A percentile compares a stretch with the other conserved stretches of the same genome.
phyloP scores from a whole-genome alignment of 2,113 vertebrate species.

The Ceuthmochares aereus region DNA sequence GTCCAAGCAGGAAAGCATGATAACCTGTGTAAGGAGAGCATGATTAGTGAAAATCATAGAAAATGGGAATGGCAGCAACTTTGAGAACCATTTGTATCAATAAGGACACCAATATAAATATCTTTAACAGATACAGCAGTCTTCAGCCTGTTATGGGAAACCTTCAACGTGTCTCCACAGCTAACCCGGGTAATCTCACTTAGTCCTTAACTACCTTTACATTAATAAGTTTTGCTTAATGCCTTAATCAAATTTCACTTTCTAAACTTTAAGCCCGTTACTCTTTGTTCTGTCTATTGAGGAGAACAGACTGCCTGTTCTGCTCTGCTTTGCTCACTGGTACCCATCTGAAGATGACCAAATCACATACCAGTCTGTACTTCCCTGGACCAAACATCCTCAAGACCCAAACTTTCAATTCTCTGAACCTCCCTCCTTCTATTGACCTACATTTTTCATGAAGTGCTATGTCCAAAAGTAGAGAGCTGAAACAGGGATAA shows the following conservation, averaged over 20 bases:
- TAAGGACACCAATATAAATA: neutral
- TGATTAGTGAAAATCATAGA: neutral
- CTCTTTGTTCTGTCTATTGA: neutral
- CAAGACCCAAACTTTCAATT: neutral
- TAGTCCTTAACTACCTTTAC: neutral
- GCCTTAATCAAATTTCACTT: neutral
- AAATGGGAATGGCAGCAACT: neutral
- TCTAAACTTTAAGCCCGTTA: neutral
- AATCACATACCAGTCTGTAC: neutral
- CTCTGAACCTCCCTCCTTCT: neutral
- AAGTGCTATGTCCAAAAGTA: neutral
- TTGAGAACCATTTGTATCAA: neutral
- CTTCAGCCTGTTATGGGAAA: neutral
- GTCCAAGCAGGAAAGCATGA: neutral
- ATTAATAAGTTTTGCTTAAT: constrained; percentile 14
- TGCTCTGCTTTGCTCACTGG: neutral
- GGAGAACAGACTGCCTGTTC: neutral
- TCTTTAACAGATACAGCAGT: neutral
- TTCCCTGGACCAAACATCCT: neutral
- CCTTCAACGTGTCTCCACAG: accelerated
- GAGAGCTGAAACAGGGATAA: neutral
- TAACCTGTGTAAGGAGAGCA: neutral
- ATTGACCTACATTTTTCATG: neutral
- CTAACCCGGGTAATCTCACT: neutral
- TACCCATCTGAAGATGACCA: neutral